Percentiles rank a stretch among this genome's conserved stretches.
phyloP scores from a whole-genome alignment of 2,888 invertebrate species.

The Bembecia ichneumoniformis region DNA sequence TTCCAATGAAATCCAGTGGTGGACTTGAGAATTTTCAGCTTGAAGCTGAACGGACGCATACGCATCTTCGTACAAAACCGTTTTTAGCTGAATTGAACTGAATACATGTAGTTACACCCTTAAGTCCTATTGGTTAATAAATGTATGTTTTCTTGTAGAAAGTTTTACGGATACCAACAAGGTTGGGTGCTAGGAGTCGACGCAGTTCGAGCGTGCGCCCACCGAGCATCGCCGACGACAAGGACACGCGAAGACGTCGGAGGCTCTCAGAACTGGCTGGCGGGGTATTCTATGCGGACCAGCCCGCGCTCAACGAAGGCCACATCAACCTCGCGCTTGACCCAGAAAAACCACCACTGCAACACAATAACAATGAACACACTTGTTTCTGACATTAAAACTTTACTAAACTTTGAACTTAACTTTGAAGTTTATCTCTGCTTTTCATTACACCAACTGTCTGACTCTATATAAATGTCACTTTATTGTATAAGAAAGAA shows the following conservation, averaged over 20 bases:
- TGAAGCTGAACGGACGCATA: too few species aligned
- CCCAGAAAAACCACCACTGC: constrained; percentile 41
- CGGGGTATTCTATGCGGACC: constrained; percentile 64
- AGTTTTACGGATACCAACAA: constrained; percentile 42
- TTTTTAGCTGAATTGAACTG: too few species aligned
- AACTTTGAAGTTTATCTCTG: background rate
- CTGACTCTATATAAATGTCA: too few species aligned
- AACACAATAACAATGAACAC: constrained; percentile 25
- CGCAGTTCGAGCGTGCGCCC: constrained; percentile 62
- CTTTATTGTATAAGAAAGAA: too few species aligned
- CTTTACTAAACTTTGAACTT: background rate
- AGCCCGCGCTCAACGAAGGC: constrained; percentile 33
- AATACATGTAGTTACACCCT: too few species aligned
- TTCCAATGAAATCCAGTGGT: too few species aligned
- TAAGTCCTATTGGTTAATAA: too few species aligned
- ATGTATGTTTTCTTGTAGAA: constrained; percentile 30
- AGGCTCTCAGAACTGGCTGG: constrained; percentile 63
- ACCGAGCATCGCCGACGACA: constrained; percentile 50
- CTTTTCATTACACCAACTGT: background rate
- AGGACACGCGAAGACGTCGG: constrained; percentile 56
- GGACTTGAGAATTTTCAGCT: too few species aligned
- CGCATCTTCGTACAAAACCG: too few species aligned
- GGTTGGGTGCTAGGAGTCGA: constrained; percentile 49
- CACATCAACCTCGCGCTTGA: constrained; percentile 57
- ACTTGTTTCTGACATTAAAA: constrained; percentile 18